Percentiles rank a stretch among this genome's conserved stretches.
These are phyloP conservation scores for Meloidogyne chitwoodi DNA, from an alignment of 1,140 invertebrate species.

Conservation along the genomic window DNA sequence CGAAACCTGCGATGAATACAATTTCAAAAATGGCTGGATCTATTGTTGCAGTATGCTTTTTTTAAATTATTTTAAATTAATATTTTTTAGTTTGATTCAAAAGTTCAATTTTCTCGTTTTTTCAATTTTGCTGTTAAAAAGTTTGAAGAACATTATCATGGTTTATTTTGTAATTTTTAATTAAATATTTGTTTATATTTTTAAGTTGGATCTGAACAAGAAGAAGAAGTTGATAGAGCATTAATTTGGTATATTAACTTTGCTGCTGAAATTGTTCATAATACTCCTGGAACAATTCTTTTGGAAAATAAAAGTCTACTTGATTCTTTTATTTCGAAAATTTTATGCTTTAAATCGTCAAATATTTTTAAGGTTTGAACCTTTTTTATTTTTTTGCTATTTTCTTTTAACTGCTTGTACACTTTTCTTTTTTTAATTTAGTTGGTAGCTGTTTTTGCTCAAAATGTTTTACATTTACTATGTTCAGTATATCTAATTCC, in stretches of 20 bases:
- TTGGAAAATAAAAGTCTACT: slow-evolving; percentile 19
- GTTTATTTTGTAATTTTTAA: not conserved
- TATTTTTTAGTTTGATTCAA: slow-evolving; percentile 29
- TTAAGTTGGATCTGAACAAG: slow-evolving; percentile 45
- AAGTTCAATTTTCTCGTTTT: slow-evolving; percentile 10
- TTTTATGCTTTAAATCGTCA: slow-evolving; percentile 35
- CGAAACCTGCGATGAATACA: slow-evolving; percentile 10
- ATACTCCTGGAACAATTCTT: slow-evolving; percentile 24
- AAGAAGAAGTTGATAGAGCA: slow-evolving; percentile 50
- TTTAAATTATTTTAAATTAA: not conserved
- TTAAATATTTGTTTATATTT: not conserved
- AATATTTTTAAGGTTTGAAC: slow-evolving; percentile 33
- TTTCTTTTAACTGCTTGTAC: too few relatives aligned
- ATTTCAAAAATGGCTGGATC: slow-evolving; percentile 5
- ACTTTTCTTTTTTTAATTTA: too few relatives aligned
- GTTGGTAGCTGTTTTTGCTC: slow-evolving; percentile 55
- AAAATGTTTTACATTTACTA: slow-evolving; percentile 66
- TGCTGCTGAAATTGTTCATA: slow-evolving; percentile 27
- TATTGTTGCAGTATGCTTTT: not conserved
- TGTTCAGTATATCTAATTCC: slow-evolving; percentile 65
- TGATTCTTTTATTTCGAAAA: slow-evolving; percentile 22
- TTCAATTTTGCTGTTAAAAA: slow-evolving; percentile 20
- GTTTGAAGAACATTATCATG: slow-evolving; percentile 17
- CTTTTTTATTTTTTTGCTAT: not conserved
- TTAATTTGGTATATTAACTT: slow-evolving; percentile 52